Evolutionary conservation across 2,113 vertebrate species (phyloP).

Genomic region (Platycercus adscitus): DNA sequence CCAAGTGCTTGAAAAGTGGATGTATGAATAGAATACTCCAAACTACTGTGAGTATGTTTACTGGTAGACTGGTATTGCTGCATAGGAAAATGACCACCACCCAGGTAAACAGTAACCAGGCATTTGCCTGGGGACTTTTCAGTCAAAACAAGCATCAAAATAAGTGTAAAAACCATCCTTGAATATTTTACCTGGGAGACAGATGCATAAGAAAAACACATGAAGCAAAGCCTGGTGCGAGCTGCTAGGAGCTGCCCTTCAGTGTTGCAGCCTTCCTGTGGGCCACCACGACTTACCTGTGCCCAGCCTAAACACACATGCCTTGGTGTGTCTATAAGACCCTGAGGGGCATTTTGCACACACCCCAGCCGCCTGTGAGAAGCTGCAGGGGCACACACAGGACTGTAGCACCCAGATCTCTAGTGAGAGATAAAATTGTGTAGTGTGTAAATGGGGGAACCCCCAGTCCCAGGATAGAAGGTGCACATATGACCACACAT

Average conservation of each 20-base stretch:
- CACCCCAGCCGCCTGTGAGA: neutral
- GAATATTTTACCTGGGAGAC: neutral
- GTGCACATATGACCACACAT: accelerated
- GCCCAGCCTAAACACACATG: neutral
- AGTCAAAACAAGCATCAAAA: neutral
- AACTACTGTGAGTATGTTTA: neutral
- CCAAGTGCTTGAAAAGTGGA: neutral
- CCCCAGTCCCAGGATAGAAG: neutral
- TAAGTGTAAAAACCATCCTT: neutral
- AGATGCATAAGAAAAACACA: neutral
- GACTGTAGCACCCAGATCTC: neutral
- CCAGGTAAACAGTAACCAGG: neutral
- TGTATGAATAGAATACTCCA: neutral
- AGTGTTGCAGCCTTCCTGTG: accelerated
- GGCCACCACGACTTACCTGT: accelerated
- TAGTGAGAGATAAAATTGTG: neutral
- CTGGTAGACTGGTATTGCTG: neutral
- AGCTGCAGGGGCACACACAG: neutral
- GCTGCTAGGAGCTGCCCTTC: neutral
- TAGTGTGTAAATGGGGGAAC: neutral
- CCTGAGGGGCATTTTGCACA: neutral
- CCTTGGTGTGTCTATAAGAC: neutral
- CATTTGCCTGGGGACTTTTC: neutral
- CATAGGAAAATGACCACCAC: neutral
- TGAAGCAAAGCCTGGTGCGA: neutral